A percentile compares a stretch with the other conserved stretches of the same genome.
Conservation (phyloP, 2,113 vertebrate genomes). For the Epinephelus fuscoguttatus region DNA sequence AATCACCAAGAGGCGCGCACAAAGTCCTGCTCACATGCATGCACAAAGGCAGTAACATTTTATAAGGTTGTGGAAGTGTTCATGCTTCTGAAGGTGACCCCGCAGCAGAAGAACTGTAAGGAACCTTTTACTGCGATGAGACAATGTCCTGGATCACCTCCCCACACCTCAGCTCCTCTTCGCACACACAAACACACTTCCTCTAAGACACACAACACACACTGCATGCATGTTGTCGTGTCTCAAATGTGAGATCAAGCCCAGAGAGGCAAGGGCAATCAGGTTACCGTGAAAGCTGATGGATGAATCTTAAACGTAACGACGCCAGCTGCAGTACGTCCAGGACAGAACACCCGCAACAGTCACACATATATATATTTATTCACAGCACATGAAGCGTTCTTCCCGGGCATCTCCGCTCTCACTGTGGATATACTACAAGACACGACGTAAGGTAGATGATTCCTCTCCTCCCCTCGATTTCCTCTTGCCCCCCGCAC, state of each 20-base stretch:
- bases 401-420: conserved; percentile 16
- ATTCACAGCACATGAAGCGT: conserved; percentile 44
- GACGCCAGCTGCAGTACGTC: background rate
- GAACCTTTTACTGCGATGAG: conserved; percentile 74
- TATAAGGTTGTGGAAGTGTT: conserved; percentile 61
- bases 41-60: conserved; percentile 58
- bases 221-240: background rate
- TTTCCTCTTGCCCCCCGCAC: conserved; percentile 72
- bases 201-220: background rate
- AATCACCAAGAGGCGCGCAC: conserved; percentile 7
- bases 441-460: conserved; percentile 41
- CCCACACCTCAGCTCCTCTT: conserved; percentile 43
- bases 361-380: conserved; percentile 28
- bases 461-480: conserved; percentile 59
- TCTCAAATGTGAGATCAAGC: conserved; percentile 14
- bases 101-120: conserved; percentile 30
- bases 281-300: conserved; percentile 33
- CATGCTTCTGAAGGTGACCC: conserved; percentile 73
- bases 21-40: conserved; percentile 21
- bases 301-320: conserved; percentile 37
- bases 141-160: conserved; percentile 65
- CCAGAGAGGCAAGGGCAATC: conserved; percentile 34
- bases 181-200: conserved; percentile 15
- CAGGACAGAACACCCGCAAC: background rate
- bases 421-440: conserved; percentile 14